Evolutionary conservation across 2,113 vertebrate species (phyloP).

Genomic region (Desmodus rotundus): DNA sequence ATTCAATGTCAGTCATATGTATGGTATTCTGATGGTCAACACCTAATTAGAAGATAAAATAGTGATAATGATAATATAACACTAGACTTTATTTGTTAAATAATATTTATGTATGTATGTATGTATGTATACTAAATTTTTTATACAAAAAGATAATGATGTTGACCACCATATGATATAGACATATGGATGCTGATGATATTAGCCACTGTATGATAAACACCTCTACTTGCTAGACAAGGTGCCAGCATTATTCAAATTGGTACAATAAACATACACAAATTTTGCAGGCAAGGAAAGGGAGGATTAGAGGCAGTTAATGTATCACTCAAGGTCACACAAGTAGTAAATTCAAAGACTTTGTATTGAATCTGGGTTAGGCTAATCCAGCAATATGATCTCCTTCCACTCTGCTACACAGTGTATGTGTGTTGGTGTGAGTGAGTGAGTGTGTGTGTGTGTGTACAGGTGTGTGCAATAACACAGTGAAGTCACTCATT

Average conservation of each 20-base stretch:
- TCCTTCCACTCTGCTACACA: fast-evolving
- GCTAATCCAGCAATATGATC: neutral
- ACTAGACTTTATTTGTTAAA: neutral
- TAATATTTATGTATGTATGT: neutral
- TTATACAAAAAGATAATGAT: neutral
- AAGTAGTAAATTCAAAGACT: neutral
- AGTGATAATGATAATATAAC: neutral
- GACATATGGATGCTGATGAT: neutral
- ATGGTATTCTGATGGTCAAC: fast-evolving
- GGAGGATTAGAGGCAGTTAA: neutral
- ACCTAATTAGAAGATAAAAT: neutral
- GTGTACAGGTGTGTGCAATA: neutral
- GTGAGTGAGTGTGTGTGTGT: fast-evolving
- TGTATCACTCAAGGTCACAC: neutral
- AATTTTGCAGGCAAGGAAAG: neutral
- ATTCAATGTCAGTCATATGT: neutral
- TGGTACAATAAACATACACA: neutral
- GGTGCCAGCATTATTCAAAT: neutral
- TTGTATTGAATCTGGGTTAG: neutral
- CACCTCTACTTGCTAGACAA: fast-evolving
- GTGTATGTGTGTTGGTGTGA: fast-evolving
- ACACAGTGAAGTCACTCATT: neutral
- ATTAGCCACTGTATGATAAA: neutral
- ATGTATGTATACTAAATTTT: neutral
- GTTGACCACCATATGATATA: neutral